Percentiles rank a stretch among this genome's conserved stretches.
Evolutionary conservation across 2,113 vertebrate genomes (phyloP).

Genomic region (Circaetus cinerascens): DNA sequence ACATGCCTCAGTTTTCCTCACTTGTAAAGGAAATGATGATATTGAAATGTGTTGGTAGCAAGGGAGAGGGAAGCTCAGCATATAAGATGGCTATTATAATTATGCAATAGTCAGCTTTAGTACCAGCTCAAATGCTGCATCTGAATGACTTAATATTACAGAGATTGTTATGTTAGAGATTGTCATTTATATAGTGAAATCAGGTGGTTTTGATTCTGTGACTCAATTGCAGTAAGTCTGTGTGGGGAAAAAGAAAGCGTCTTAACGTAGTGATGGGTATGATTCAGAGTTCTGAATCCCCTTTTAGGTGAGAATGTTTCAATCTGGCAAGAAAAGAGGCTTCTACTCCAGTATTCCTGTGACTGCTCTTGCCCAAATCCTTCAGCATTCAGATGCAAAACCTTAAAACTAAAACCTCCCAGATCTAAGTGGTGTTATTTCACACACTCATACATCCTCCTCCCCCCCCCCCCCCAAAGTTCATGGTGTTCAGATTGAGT

Average conservation of each 20-base stretch:
- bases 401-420: background rate
- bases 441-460: background rate
- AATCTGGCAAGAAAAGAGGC: background rate
- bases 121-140: background rate
- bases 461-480: background rate
- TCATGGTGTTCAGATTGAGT: background rate
- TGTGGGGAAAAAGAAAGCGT: background rate
- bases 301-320: background rate
- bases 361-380: background rate
- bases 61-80: background rate
- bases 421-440: background rate
- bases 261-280: background rate
- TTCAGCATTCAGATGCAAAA: background rate
- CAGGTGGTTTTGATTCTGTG: background rate
- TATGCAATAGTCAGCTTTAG: background rate
- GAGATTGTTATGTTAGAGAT: background rate
- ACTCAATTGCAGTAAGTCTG: background rate
- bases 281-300: background rate
- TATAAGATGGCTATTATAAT: background rate
- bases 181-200: background rate
- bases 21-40: background rate
- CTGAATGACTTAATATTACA: background rate
- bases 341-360: background rate
- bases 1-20: background rate
- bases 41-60: background rate